Evolutionary conservation across 1,140 invertebrate species (phyloP).

Genomic region (Diachasmimorpha longicaudata): DNA sequence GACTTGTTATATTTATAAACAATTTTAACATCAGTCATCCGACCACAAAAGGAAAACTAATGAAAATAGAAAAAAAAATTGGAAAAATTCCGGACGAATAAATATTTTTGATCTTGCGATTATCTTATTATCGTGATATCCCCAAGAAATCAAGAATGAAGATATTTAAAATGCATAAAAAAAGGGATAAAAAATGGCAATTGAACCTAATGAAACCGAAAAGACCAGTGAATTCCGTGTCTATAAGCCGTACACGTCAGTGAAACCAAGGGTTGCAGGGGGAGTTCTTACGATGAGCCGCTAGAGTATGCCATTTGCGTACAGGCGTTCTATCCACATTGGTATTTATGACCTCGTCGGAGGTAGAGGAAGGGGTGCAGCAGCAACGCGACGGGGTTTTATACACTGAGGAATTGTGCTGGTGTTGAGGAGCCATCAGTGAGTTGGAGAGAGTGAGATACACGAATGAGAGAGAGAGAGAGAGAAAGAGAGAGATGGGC

Average conservation of each 20-base stretch:
- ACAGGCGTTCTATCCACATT: slow-evolving; percentile 16
- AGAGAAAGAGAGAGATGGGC: neutral
- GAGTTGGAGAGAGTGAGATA: neutral
- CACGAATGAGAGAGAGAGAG: neutral
- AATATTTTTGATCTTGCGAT: too few relatives aligned
- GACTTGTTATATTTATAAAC: too few relatives aligned
- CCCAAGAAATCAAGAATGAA: neutral
- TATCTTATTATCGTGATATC: neutral
- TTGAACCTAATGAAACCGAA: neutral
- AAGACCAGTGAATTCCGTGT: slow-evolving; percentile 5
- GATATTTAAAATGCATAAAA: neutral
- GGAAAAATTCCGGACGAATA: too few relatives aligned
- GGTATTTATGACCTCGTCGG: slow-evolving; percentile 14
- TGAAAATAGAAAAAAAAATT: too few relatives aligned
- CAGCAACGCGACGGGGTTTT: neutral
- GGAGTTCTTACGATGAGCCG: neutral
- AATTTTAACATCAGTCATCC: too few relatives aligned
- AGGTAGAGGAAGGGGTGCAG: slow-evolving; percentile 3
- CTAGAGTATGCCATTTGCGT: slow-evolving; percentile 22
- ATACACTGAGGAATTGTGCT: neutral
- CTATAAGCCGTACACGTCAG: slow-evolving; percentile 13
- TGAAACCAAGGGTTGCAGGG: neutral
- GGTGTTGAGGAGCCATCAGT: neutral
- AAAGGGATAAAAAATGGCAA: neutral
- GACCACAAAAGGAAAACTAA: too few relatives aligned